Percentiles rank a stretch among this genome's conserved stretches.
Conservation (phyloP, 2,113 vertebrate species). For the Fregata magnificens region DNA sequence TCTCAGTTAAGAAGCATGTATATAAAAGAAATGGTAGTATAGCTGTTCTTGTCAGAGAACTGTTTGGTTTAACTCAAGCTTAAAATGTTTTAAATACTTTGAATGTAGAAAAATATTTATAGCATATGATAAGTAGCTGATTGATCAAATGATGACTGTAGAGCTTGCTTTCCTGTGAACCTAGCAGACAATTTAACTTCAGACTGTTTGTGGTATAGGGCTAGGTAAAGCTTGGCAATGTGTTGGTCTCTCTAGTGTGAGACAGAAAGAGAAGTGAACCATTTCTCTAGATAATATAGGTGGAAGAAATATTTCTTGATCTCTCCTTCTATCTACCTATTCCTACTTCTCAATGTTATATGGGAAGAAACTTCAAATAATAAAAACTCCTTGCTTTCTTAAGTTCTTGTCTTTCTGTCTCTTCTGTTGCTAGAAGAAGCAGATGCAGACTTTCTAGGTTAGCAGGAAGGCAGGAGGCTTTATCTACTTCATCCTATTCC, state of each 20-base stretch:
- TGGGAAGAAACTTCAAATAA: neutral
- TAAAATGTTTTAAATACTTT: neutral
- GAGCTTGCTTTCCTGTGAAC: neutral
- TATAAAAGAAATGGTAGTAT: accelerated
- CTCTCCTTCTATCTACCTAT: accelerated
- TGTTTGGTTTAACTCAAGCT: neutral
- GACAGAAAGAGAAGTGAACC: neutral
- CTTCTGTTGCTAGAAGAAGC: neutral
- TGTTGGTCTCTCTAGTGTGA: neutral
- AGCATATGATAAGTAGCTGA: neutral
- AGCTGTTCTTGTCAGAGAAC: neutral
- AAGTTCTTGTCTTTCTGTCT: neutral
- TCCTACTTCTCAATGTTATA: neutral
- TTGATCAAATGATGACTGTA: neutral
- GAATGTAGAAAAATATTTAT: neutral
- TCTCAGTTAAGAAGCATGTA: neutral
- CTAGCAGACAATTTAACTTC: neutral
- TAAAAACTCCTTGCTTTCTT: neutral
- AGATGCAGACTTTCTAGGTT: neutral
- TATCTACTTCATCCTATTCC: neutral
- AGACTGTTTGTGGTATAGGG: neutral
- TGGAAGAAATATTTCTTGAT: neutral
- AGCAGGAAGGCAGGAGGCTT: neutral
- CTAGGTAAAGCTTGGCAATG: neutral
- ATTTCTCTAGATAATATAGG: accelerated